phyloP scores from a whole-genome alignment of 2,888 invertebrate species.

The Drosophila falleni region DNA sequence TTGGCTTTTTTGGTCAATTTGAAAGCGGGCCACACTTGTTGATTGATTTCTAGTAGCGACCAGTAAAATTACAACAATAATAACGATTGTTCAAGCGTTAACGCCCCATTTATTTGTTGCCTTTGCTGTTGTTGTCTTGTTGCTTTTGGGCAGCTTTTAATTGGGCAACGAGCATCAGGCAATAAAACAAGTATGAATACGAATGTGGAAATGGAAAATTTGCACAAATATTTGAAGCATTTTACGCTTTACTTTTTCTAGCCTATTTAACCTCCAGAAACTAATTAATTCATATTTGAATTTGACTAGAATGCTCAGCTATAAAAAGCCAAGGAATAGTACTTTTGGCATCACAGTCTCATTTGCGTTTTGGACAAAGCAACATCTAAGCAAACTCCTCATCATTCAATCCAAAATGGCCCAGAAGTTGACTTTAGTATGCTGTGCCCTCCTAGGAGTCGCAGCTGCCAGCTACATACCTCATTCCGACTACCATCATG shows the following conservation, averaged over 20 bases:
- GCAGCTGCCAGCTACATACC: conserved; percentile 64
- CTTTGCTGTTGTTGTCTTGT: conserved; percentile 25
- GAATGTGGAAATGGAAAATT: conserved; percentile 72
- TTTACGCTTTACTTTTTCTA: conserved; percentile 59
- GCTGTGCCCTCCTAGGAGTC: conserved; percentile 59
- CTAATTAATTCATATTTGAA: conserved; percentile 49
- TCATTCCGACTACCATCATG: conserved; percentile 52
- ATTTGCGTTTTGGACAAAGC: conserved; percentile 47
- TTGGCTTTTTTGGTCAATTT: conserved; percentile 54
- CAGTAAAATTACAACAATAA: conserved; percentile 22
- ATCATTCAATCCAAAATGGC: conserved; percentile 40
- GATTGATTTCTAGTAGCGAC: conserved; percentile 66
- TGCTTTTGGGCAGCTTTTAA: conserved; percentile 57
- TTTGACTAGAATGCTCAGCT: conserved; percentile 44
- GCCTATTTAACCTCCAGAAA: conserved; percentile 72
- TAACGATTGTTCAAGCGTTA: conserved; percentile 49
- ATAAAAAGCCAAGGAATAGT: conserved; percentile 47
- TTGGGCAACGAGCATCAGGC: conserved; percentile 58
- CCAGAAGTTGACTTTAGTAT: conserved; percentile 42
- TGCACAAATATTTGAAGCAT: conserved; percentile 68
- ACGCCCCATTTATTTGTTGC: conserved; percentile 64
- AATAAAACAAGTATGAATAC: conserved; percentile 42
- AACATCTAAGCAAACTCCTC: conserved; percentile 20
- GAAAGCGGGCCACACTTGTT: conserved; percentile 78
- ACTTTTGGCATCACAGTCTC: conserved; percentile 56